Evolutionary conservation across 2,888 invertebrate genomes (phyloP).

Genomic region (Agonopterix alstromeriana): DNA sequence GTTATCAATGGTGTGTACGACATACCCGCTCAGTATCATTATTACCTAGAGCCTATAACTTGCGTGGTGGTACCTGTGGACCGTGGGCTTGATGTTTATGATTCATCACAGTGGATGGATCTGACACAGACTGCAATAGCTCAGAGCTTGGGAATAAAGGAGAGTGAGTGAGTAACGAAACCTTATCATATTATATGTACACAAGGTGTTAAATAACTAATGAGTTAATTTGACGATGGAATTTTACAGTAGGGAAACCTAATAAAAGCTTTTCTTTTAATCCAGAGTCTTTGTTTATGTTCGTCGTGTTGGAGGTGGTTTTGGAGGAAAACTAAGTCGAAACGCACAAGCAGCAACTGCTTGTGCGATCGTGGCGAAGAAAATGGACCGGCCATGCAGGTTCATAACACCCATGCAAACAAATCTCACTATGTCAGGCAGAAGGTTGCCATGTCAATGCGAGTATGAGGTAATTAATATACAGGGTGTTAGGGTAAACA

Average conservation of each 20-base stretch:
- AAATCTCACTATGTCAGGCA: slow-evolving; percentile 78
- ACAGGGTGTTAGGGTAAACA: too few species aligned
- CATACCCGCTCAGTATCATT: slow-evolving; percentile 83
- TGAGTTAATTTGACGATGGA: too few species aligned
- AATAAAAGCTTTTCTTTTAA: slow-evolving; percentile 4
- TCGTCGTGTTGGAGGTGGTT: slow-evolving; percentile 80
- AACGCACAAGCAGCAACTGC: slow-evolving; percentile 72
- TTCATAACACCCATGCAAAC: slow-evolving; percentile 79
- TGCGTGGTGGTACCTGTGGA: slow-evolving; percentile 82
- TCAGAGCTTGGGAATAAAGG: slow-evolving; percentile 66
- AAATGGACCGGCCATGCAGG: slow-evolving; percentile 75
- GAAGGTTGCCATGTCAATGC: slow-evolving; percentile 66
- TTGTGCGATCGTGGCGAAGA: slow-evolving; percentile 78
- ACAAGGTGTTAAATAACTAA: too few species aligned
- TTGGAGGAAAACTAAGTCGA: slow-evolving; percentile 80
- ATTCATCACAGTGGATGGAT: slow-evolving; percentile 81
- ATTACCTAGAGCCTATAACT: slow-evolving; percentile 82
- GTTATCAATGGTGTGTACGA: slow-evolving; percentile 77
- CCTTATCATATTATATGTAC: too few species aligned
- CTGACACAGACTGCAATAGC: slow-evolving; percentile 76
- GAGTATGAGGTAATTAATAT: slow-evolving; percentile 80
- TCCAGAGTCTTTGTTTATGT: slow-evolving; percentile 76
- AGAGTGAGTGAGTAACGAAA: slow-evolving; percentile 67
- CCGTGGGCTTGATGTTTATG: slow-evolving; percentile 80
- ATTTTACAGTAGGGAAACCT: background rate